A percentile compares a stretch with the other conserved stretches of the same genome.
These are phyloP conservation scores for Epinephelus fuscoguttatus DNA, from an alignment of 2,113 vertebrate species.

Conservation along the genomic window DNA sequence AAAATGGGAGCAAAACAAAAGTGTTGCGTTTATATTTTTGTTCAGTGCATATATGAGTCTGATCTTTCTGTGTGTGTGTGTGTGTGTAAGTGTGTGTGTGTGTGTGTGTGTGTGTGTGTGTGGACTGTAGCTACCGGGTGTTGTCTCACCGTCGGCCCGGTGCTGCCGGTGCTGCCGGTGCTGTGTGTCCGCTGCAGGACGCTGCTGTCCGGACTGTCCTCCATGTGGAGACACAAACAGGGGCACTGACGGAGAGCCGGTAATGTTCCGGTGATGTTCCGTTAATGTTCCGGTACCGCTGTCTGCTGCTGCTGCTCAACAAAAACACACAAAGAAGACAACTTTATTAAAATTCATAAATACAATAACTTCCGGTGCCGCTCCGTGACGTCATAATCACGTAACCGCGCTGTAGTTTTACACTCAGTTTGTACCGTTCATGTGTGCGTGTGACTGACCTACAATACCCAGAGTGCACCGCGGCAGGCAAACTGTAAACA, in stretches of 20 bases:
- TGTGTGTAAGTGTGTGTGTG: too few species aligned
- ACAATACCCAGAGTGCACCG: constrained; percentile 43
- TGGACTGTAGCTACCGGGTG: too few species aligned
- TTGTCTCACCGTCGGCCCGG: too few species aligned
- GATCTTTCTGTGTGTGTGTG: too few species aligned
- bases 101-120: too few species aligned
- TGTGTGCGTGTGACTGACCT: background rate
- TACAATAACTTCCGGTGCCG: constrained; percentile 31
- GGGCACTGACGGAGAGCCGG: background rate
- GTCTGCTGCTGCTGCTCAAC: background rate
- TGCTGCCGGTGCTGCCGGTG: background rate
- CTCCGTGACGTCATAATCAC: background rate
- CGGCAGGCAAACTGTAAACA: constrained; percentile 38
- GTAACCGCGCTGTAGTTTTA: constrained; percentile 10
- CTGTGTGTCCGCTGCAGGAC: constrained; percentile 29
- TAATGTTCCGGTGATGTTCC: background rate
- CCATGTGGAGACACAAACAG: constrained; percentile 15
- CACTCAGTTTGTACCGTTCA: fast-evolving
- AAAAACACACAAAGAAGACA: constrained; percentile 30
- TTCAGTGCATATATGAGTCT: too few species aligned
- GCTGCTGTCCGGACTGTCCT: constrained; percentile 11
- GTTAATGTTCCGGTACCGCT: too few species aligned
- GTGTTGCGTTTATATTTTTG: too few species aligned
- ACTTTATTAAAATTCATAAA: constrained; percentile 69
- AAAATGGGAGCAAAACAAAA: too few species aligned